These are phyloP conservation scores for Melieria omissa DNA, from an alignment of 2,888 invertebrate genomes.

Conservation along the genomic window DNA sequence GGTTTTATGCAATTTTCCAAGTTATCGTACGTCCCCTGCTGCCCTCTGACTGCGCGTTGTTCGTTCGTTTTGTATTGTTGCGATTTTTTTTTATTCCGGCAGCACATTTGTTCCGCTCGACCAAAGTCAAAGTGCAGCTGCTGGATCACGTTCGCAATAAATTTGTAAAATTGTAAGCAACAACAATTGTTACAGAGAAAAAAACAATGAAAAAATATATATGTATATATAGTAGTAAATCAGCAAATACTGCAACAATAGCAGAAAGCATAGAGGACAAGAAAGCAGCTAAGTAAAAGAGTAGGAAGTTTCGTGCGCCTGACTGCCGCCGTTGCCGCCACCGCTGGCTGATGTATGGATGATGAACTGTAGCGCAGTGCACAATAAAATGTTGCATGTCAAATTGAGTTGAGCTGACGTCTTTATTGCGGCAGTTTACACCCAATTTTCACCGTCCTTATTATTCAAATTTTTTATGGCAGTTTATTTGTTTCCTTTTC, in stretches of 20 bases:
- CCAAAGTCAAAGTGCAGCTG: conserved; percentile 36
- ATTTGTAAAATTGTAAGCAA: conserved; percentile 28
- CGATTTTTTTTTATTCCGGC: background rate
- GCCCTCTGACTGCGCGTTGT: background rate
- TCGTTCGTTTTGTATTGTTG: background rate
- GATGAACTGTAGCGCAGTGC: conserved; percentile 1
- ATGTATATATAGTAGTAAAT: too few species aligned
- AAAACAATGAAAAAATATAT: too few species aligned
- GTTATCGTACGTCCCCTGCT: background rate
- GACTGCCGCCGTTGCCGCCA: background rate
- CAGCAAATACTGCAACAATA: too few species aligned
- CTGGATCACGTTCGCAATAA: conserved; percentile 35
- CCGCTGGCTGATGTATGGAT: conserved; percentile 9
- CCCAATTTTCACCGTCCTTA: too few species aligned
- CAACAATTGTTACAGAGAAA: background rate
- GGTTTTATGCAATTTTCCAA: background rate
- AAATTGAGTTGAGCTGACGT: conserved; percentile 31
- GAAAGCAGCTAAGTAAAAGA: background rate
- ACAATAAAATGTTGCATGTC: conserved; percentile 28
- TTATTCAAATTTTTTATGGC: too few species aligned
- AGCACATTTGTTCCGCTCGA: conserved; percentile 8
- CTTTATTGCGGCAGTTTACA: too few species aligned
- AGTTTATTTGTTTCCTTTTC: too few species aligned
- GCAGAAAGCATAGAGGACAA: too few species aligned
- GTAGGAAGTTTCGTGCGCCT: background rate